A percentile compares a stretch with the other conserved stretches of the same genome.
Evolutionary conservation across 2,888 invertebrate genomes (phyloP).

Genomic region (Nemoura dubitans): DNA sequence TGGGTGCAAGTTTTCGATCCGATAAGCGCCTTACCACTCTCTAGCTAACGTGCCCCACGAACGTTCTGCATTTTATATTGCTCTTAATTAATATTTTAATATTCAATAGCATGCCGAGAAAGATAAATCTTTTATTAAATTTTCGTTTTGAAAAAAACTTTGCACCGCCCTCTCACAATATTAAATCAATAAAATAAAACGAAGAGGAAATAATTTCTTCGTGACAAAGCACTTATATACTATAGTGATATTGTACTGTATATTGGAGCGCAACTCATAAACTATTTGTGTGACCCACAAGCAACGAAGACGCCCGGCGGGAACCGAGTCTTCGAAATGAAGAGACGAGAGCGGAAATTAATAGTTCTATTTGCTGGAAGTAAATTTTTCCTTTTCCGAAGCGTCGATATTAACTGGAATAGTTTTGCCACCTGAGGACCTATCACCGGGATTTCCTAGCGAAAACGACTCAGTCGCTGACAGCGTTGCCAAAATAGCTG

Average conservation of each 20-base stretch:
- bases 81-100: slow-evolving; percentile 12
- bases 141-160: neutral
- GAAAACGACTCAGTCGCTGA: too few species aligned
- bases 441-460: too few species aligned
- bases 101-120: neutral
- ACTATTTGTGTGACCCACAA: neutral
- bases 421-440: neutral
- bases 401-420: too few species aligned
- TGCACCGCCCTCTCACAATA: neutral
- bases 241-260: neutral
- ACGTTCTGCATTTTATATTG: neutral
- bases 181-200: neutral
- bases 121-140: slow-evolving; percentile 12
- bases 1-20: neutral
- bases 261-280: neutral
- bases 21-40: slow-evolving; percentile 9
- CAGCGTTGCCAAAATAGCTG: too few species aligned
- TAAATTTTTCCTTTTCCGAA: too few species aligned
- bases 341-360: neutral
- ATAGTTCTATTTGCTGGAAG: neutral
- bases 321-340: neutral
- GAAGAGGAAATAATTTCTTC: neutral
- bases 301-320: neutral
- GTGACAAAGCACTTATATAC: neutral
- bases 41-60: neutral